A percentile compares a stretch with the other conserved stretches of the same genome.
Conservation (phyloP, 2,888 invertebrate species). For the Monochamus alternatus region DNA sequence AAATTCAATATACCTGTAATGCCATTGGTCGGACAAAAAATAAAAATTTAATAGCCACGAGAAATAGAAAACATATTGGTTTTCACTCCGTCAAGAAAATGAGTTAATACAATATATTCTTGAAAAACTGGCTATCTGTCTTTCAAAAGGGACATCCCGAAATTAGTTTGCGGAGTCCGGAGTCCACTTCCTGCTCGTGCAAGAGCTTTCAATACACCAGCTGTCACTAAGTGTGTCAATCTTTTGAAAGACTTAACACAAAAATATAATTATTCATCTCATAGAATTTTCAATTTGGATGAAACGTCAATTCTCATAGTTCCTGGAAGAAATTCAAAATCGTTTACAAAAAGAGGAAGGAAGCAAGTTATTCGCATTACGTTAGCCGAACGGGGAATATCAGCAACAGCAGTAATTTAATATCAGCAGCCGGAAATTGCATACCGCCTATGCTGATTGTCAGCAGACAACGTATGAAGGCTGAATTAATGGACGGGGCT, state of each 20-base stretch:
- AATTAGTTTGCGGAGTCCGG: neutral
- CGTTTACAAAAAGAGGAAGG: conserved; percentile 30
- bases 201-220: neutral
- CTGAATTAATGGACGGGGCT: conserved; percentile 52
- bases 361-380: conserved; percentile 14
- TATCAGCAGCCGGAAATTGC: conserved; percentile 36
- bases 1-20: too few relatives aligned
- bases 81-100: too few relatives aligned
- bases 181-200: neutral
- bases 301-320: conserved; percentile 27
- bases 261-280: conserved; percentile 12
- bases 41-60: too few relatives aligned
- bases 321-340: conserved; percentile 19
- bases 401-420: conserved; percentile 37
- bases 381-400: conserved; percentile 38
- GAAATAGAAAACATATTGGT: too few relatives aligned
- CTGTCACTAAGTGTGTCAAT: neutral
- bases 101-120: too few relatives aligned
- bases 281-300: conserved; percentile 29
- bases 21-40: too few relatives aligned
- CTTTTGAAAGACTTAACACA: neutral
- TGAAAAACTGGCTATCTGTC: too few relatives aligned
- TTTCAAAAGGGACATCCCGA: neutral
- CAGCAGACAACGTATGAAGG: conserved; percentile 40
- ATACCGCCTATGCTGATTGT: conserved; percentile 39